Evolutionary conservation across 2,888 invertebrate species (phyloP).

Genomic region (Nectonema munidae): DNA sequence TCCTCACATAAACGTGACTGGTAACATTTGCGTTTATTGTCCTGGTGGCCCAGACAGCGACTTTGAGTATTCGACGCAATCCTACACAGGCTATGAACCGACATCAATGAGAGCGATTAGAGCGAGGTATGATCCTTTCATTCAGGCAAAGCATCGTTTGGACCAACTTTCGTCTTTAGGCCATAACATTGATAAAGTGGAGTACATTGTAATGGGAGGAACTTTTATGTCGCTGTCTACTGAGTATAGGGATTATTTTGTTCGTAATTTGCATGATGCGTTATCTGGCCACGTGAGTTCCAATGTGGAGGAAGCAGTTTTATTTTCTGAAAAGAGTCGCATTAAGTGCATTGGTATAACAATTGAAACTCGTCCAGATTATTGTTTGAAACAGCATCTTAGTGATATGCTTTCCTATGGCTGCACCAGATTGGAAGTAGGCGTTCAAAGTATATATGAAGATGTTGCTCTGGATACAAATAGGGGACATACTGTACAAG

Average conservation of each 20-base stretch:
- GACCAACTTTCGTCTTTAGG: conserved; percentile 52
- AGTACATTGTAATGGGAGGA: conserved; percentile 98
- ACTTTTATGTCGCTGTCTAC: conserved; percentile 96
- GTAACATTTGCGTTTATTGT: conserved; percentile 95
- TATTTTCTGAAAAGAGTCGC: conserved; percentile 59
- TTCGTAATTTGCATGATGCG: conserved; percentile 80
- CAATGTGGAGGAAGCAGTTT: conserved; percentile 55
- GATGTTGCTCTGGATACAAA: conserved; percentile 94
- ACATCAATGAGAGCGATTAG: conserved; percentile 95
- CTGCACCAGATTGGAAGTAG: conserved; percentile 70
- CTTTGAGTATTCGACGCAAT: conserved; percentile 96
- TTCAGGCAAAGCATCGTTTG: conserved; percentile 34
- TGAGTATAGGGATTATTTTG: conserved; percentile 85
- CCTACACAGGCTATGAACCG: conserved; percentile 79
- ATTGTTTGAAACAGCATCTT: conserved; percentile 69
- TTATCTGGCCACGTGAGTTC: conserved; percentile 69
- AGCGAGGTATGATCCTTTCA: conserved; percentile 74
- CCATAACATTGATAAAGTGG: conserved; percentile 88
- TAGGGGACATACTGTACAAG: conserved; percentile 31
- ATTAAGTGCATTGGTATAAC: conserved; percentile 98
- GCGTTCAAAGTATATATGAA: conserved; percentile 92
- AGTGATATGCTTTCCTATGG: conserved; percentile 80
- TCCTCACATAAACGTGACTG: conserved; percentile 92
- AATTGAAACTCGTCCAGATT: conserved; percentile 91
- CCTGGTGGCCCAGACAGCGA: conserved; percentile 97